phyloP scores from a whole-genome alignment of 2,113 vertebrate species.

The Nymphicus hollandicus region DNA sequence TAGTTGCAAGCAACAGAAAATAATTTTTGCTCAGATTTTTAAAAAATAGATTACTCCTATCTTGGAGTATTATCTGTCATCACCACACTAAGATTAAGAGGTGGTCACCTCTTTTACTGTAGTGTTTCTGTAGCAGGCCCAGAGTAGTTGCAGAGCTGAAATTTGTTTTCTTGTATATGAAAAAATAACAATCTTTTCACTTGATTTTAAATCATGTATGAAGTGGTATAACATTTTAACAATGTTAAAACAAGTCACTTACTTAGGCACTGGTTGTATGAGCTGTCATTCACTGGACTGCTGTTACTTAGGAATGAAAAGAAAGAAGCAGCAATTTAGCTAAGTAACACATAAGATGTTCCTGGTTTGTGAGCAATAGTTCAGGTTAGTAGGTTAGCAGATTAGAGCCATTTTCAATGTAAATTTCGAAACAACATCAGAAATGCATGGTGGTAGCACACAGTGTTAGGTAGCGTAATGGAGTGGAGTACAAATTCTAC shows the following conservation, averaged over 20 bases:
- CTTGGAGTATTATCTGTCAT: not conserved
- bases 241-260: not conserved
- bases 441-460: not conserved
- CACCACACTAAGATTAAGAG: not conserved
- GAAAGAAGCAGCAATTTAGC: not conserved
- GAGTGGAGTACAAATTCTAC: not conserved
- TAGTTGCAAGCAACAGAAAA: not conserved
- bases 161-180: not conserved
- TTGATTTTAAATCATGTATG: not conserved
- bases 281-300: not conserved
- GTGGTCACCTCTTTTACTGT: not conserved
- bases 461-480: not conserved
- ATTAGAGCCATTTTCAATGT: not conserved
- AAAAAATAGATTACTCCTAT: not conserved
- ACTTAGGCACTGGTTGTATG: not conserved
- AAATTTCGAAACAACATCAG: not conserved
- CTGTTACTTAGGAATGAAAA: not conserved
- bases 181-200: not conserved
- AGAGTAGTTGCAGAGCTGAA: not conserved
- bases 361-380: not conserved
- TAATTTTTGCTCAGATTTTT: not conserved
- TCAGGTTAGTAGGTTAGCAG: not conserved
- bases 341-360: not conserved
- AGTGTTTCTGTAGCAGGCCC: not conserved
- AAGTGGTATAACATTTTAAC: not conserved